Evolutionary conservation across 2,113 vertebrate species (phyloP).

Genomic region (Pachyramphus minor): DNA sequence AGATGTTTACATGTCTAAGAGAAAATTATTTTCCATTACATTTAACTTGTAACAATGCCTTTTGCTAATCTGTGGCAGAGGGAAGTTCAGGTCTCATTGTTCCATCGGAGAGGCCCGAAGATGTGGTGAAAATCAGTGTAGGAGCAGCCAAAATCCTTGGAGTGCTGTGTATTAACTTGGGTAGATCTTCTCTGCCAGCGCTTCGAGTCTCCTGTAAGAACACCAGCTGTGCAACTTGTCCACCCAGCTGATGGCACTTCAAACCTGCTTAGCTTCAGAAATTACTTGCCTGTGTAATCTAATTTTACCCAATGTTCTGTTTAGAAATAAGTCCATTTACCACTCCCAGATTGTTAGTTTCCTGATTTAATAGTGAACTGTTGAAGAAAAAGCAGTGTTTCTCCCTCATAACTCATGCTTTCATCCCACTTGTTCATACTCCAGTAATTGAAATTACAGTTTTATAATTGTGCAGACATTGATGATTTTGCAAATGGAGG

Average conservation of each 20-base stretch:
- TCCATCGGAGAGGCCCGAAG: neutral
- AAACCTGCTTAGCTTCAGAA: constrained; percentile 67
- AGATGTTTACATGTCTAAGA: neutral
- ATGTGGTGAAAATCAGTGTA: neutral
- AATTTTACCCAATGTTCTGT: constrained; percentile 63
- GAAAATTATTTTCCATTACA: neutral
- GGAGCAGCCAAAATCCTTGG: constrained; percentile 11
- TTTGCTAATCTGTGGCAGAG: neutral
- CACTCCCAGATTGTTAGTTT: constrained; percentile 62
- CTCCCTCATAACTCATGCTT: constrained; percentile 62
- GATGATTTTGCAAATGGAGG: constrained; percentile 62
- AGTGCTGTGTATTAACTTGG: neutral
- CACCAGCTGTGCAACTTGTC: constrained; percentile 49
- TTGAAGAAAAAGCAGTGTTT: constrained; percentile 58
- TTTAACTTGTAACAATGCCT: neutral
- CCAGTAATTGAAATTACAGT: constrained; percentile 62
- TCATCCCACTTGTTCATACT: constrained; percentile 64
- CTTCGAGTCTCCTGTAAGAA: constrained; percentile 6
- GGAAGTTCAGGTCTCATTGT: neutral
- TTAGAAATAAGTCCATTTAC: constrained; percentile 67
- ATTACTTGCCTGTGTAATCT: constrained; percentile 64
- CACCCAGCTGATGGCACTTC: constrained; percentile 65
- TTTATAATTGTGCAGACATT: constrained; percentile 57
- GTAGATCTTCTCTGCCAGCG: neutral
- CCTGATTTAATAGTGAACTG: constrained; percentile 56